These are phyloP conservation scores for Camelus bactrianus DNA, from an alignment of 2,113 vertebrate genomes.

Conservation along the genomic window DNA sequence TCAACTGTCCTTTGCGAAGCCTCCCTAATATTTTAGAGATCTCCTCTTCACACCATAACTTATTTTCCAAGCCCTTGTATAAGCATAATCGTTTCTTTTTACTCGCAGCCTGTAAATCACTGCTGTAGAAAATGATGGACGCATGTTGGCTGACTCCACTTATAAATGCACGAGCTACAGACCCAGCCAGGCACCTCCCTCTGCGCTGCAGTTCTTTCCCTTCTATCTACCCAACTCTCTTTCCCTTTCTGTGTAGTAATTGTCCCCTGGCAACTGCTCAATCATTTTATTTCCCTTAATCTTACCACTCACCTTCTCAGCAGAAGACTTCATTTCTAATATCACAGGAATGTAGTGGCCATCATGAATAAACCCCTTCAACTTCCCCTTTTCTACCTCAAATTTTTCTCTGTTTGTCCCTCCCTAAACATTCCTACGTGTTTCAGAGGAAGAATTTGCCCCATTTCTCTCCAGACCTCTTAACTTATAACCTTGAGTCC, in stretches of 20 bases:
- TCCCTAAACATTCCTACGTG: background rate
- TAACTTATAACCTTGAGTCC: background rate
- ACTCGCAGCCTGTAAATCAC: background rate
- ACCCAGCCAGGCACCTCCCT: background rate
- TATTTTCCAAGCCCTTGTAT: background rate
- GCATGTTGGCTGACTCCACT: background rate
- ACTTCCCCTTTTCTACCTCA: background rate
- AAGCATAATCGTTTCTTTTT: background rate
- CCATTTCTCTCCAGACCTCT: background rate
- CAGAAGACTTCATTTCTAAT: background rate
- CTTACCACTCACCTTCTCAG: background rate
- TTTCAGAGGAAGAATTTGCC: background rate
- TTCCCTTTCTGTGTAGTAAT: background rate
- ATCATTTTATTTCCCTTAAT: background rate
- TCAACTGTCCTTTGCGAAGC: background rate
- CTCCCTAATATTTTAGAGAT: background rate
- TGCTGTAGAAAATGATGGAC: background rate
- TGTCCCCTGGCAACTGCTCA: background rate
- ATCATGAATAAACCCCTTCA: background rate
- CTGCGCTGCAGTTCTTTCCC: background rate
- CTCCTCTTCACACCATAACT: background rate
- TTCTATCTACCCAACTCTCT: background rate
- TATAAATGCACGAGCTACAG: background rate
- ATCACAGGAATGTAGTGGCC: background rate
- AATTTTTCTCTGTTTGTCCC: background rate